Base-by-base conservation (phyloP, 2,113 vertebrate species). In the Rhombomys opimus region DNA sequence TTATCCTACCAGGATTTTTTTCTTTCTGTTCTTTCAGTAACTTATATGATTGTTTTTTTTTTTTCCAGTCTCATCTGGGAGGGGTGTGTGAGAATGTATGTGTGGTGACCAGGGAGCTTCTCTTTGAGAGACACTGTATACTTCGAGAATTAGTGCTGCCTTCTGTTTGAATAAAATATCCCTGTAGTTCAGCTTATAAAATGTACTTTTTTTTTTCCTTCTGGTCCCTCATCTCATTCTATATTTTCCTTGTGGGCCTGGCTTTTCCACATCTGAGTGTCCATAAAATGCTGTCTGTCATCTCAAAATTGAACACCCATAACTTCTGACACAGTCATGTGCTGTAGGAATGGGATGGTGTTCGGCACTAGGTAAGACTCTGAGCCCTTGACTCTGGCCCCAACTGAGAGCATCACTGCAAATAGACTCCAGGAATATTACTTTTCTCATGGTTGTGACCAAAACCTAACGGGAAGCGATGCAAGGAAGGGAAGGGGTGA, bases 141-240 rank as follows among this genome's bases (percentile, higher is more conserved):
- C 85, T 93, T 97, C 93, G 2, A 18, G 30, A 27, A 32, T 82
- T 90, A 97, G 30, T 23, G 38, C 72, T 50, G 63, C n/a, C 23
- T 95, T 95, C 50, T 50, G 25, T 70, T 93, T 57, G 85, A 97
- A 92, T 67, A 97, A 95, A 97, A 92, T 88, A 89, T 84, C 15
- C 0, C n/a, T 17, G 73, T 18, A 78, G 25, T 61, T 12, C 78
- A 91, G 87, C 35, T 89, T 68, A 63, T 84, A 93, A 87, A 91
- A 54, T 76, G 30, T 7, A 27, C 13, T 22, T 12, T 15, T 38
- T 22, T 12, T 15, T 38, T 52, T 75, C 35, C 27, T 46, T 5
- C 76, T 52, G 10, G 32, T 90, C 57, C 25, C 88, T 96, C 38
- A 68, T 86, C 95, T 89, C 5, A 65, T 87, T 73, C 89, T 38